Base-by-base conservation (phyloP, 2,888 invertebrate species). In the Netelia fuscicornis region DNA sequence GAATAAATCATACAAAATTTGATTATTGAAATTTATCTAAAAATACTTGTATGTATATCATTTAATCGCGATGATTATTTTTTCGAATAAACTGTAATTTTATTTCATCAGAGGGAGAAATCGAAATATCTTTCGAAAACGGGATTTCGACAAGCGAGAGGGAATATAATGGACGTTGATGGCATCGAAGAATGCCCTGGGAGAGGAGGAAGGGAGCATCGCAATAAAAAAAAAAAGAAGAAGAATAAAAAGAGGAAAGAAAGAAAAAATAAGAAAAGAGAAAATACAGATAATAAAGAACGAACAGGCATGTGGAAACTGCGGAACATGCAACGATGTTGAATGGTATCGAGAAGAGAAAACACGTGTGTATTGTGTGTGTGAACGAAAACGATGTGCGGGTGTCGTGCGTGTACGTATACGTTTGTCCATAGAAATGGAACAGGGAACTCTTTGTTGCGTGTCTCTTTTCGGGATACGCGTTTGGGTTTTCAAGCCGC, bases 361-460 rank as follows among this genome's bases (percentile, higher is more conserved):
- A 75, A 84, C 60, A 84, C 30, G 30, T 30, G 30, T 30, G 30
- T 30, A 3, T 30, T 74, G 52, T 68, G 60, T 68, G 54, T 37
- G 37, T 37, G 52, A 37, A 52, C 30, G 67, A 44, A 48, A 68
- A 42, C 13, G 13, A 20, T 20, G 10, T 56, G 75, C 75, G 77
- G 81, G 81, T 77, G 68, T 72, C 68, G 75, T 65, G 70, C 67
- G 56, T 48, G 20, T 42, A 42, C 58, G 37, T 48, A 48, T 48
- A 48, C 13, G 13, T 48, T 10, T 13, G 13, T 48, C 30, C 23
- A 48, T 48, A 64, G 62, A 62, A 74, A 78, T 54, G 56, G 68
- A 81, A 84, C 81, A 74, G 87, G 75, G 79, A 82, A 58, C 23
- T 81, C 87, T 90, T 90, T 90, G 90, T 90, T 89, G 87, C 84